Conservation (phyloP, 2,113 vertebrate species). For the Apteryx owenii region DNA sequence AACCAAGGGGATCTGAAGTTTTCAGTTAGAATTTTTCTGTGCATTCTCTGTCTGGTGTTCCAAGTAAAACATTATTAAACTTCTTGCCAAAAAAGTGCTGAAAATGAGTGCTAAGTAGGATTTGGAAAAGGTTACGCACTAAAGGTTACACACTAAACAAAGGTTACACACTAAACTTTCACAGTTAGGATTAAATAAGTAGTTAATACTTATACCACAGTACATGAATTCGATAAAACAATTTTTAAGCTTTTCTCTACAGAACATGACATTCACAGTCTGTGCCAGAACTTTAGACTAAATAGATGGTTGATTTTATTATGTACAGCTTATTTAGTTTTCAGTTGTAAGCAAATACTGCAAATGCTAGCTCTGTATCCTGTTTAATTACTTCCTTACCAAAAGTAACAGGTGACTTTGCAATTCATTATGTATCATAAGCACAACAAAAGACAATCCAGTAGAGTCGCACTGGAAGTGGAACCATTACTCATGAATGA, state of each 20-base stretch:
- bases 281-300: background rate
- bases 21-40: background rate
- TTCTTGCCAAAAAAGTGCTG: background rate
- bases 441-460: background rate
- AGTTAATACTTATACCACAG: background rate
- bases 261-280: background rate
- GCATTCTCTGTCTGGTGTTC: background rate
- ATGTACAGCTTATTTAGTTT: background rate
- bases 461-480: conserved; percentile 35
- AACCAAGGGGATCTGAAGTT: background rate
- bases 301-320: background rate
- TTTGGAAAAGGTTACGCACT: background rate
- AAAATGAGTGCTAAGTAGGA: background rate
- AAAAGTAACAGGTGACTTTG: conserved; percentile 63
- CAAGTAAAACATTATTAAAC: background rate
- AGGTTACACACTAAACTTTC: background rate
- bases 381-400: conserved; percentile 22
- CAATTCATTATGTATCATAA: conserved; percentile 72
- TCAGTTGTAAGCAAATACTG: background rate
- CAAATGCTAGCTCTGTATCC: background rate
- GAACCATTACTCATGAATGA: conserved; percentile 69
- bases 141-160: background rate
- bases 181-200: background rate
- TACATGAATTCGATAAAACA: background rate
- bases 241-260: background rate